Evolutionary conservation across 2,888 invertebrate species (phyloP), one percentile per base, ranked within the genome.

Genomic region (Netelia virgata): DNA sequence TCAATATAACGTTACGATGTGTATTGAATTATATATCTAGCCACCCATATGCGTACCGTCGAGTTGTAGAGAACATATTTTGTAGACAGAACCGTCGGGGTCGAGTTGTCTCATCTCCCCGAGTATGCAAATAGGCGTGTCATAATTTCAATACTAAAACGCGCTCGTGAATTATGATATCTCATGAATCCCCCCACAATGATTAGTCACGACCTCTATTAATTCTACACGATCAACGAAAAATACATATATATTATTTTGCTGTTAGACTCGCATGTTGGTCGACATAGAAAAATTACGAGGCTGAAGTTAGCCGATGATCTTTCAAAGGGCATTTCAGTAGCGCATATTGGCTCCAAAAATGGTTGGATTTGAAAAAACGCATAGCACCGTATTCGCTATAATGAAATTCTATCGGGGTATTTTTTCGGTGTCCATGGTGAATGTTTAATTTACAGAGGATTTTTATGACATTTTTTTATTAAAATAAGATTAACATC

Each of bases 151-250:
- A 84, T 84, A 84, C 82, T 84, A 75, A 82, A 82, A 75, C 82
- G 72, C 78, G 78, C 82, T 84, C 82, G 68, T 75, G 78, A 84
- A 84, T 82, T 84, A 82, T 75, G 59, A 84, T 75, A 53, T 57
- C 23, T 75, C 59, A 66, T 43, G 28, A 47, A 20, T 9, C 64
- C 36, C 57, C 64, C 53, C 61, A 70, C 64, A 41, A 63, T 66
- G 70, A 75, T 68, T 43, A 72, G 69, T 57, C 43, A 50, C 64
- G 16, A 57, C 75, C 59, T 66, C 70, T 23, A 84, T 78, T 61
- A 82, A 78, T 84, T 82, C 63, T 64, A 47, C n/a, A 73, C 53
- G 63, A 72, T 76, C n/a, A 57, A 64, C 23, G 36, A 5, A 55
- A 72, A 72, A 41, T 36, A 36, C 36, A 50, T 63, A 10, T 61